phyloP scores from a whole-genome alignment of 2,797 vertebrate species.

The Phaenicophaeus curvirostris region DNA sequence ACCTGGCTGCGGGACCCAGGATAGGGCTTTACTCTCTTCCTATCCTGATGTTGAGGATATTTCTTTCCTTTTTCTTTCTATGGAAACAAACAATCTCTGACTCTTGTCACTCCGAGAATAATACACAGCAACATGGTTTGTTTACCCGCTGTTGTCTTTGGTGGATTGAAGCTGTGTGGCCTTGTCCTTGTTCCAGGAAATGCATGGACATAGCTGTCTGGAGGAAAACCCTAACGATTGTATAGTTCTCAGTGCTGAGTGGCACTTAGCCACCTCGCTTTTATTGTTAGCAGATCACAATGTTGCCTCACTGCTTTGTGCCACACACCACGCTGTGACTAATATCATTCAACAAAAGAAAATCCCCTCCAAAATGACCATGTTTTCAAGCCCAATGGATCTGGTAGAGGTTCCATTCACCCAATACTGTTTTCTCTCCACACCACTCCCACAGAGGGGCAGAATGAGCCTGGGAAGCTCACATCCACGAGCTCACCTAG shows the following conservation, averaged over 20 bases:
- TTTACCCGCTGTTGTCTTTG: conserved; percentile 29
- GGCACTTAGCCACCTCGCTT: conserved; percentile 53
- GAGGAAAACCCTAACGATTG: conserved; percentile 41
- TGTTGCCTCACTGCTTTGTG: conserved; percentile 6
- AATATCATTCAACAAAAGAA: neutral
- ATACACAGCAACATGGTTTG: conserved; percentile 18
- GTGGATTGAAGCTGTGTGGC: conserved; percentile 66
- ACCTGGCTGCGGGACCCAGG: neutral
- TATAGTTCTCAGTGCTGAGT: neutral
- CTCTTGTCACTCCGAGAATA: neutral
- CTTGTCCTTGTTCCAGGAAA: conserved; percentile 59
- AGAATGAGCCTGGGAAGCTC: neutral
- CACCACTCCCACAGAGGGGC: neutral
- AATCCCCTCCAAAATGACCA: neutral
- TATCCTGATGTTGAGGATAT: neutral
- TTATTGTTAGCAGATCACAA: conserved; percentile 34
- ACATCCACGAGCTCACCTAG: fast-evolving
- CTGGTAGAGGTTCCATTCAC: neutral
- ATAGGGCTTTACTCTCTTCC: neutral
- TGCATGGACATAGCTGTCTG: conserved; percentile 3
- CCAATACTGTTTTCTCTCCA: neutral
- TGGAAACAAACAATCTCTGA: conserved; percentile 12
- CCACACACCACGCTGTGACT: conserved; percentile 56
- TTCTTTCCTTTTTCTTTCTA: neutral
- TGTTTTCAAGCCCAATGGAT: neutral